These are phyloP conservation scores for Sebastes wilsoni DNA, from an alignment of 2,797 vertebrate species.

Conservation along the genomic window DNA sequence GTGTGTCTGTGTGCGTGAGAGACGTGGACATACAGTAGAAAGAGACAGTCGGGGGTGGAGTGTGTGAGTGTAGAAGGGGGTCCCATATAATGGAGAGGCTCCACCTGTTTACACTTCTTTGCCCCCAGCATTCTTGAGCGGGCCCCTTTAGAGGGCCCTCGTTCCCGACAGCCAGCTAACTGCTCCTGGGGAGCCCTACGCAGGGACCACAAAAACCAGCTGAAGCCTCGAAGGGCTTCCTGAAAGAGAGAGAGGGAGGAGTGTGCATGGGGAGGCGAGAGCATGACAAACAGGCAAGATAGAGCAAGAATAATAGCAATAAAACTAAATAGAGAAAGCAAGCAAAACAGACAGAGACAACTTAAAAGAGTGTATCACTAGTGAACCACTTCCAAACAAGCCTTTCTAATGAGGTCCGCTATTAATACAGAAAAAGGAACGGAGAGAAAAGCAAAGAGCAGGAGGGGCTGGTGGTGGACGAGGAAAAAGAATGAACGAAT, in stretches of 20 bases:
- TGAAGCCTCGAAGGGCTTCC: constrained; percentile 62
- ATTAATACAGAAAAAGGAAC: constrained; percentile 66
- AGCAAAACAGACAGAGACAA: constrained; percentile 62
- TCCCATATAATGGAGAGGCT: constrained; percentile 85
- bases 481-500: constrained; percentile 53
- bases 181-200: constrained; percentile 83
- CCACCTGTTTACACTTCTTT: constrained; percentile 94
- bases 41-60: constrained; percentile 53
- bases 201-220: constrained; percentile 68
- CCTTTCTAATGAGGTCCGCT: constrained; percentile 87
- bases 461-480: constrained; percentile 37
- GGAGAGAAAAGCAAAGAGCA: constrained; percentile 36
- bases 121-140: constrained; percentile 85
- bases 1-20: constrained; percentile 32
- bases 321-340: constrained; percentile 65
- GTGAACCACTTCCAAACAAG: constrained; percentile 87
- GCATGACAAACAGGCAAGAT: constrained; percentile 59
- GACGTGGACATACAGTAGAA: constrained; percentile 32
- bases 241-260: constrained; percentile 67
- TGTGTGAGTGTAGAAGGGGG: constrained; percentile 51
- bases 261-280: constrained; percentile 25
- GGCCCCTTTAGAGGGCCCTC: constrained; percentile 88
- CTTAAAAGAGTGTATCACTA: constrained; percentile 82
- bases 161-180: constrained; percentile 79
- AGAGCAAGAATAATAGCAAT: constrained; percentile 66